Evolutionary conservation across 1,140 invertebrate genomes (phyloP).

Genomic region (Asobara japonica): DNA sequence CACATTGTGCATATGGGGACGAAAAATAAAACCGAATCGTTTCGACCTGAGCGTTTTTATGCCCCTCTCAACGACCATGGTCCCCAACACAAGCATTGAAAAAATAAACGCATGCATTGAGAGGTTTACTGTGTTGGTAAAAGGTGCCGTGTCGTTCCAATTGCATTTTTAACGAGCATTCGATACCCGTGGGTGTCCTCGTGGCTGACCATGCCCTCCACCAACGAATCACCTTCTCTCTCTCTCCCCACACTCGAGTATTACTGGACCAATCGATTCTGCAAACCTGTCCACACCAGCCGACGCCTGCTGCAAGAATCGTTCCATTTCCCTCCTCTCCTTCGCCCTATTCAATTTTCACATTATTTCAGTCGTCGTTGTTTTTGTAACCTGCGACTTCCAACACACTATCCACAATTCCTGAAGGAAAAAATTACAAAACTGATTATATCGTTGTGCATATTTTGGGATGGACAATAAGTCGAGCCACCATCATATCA

Average conservation of each 20-base stretch:
- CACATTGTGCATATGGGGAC: background rate
- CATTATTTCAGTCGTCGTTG: slow-evolving; percentile 16
- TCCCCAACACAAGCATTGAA: background rate
- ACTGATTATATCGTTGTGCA: too few relatives aligned
- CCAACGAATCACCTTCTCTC: slow-evolving; percentile 25
- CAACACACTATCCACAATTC: background rate
- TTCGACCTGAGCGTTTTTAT: background rate
- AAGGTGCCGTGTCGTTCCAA: slow-evolving; percentile 20
- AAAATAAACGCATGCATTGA: slow-evolving; percentile 8
- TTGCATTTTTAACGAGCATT: slow-evolving; percentile 35
- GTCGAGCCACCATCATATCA: too few relatives aligned
- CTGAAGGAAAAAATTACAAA: too few relatives aligned
- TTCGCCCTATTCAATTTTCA: slow-evolving; percentile 5
- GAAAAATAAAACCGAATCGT: background rate
- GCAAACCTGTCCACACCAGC: slow-evolving; percentile 28
- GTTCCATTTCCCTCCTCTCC: background rate
- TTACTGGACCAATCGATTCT: slow-evolving; percentile 28
- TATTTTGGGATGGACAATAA: too few relatives aligned
- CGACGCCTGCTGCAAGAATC: slow-evolving; percentile 20
- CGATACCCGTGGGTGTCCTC: slow-evolving; percentile 30
- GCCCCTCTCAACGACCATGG: background rate
- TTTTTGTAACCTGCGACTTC: background rate
- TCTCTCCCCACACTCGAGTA: background rate
- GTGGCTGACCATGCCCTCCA: slow-evolving; percentile 29
- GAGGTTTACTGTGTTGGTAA: slow-evolving; percentile 3